phyloP scores from a whole-genome alignment of 2,888 invertebrate species.

The Mamestra brassicae region DNA sequence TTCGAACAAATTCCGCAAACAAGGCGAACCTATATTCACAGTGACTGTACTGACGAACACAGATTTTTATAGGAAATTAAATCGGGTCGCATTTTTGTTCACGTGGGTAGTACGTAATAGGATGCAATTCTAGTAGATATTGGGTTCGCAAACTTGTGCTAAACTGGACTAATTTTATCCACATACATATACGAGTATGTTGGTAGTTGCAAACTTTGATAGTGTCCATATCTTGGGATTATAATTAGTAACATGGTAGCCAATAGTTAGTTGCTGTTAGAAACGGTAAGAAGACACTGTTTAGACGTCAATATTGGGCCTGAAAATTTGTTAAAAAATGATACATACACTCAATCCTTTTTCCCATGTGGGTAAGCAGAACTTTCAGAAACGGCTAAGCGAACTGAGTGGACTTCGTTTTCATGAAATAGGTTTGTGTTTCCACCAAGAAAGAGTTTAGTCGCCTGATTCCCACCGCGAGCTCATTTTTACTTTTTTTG shows the following conservation, averaged over 20 bases:
- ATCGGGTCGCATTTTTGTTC: slow-evolving; percentile 25
- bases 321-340: not conserved
- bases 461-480: too few species aligned
- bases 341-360: not conserved
- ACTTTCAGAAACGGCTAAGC: too few species aligned
- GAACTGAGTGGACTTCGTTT: too few species aligned
- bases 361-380: too few species aligned
- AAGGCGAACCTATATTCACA: not conserved
- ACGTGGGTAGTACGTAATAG: slow-evolving; percentile 32
- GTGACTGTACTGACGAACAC: slow-evolving; percentile 35
- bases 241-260: slow-evolving; percentile 8
- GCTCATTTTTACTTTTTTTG: too few species aligned
- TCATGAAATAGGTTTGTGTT: too few species aligned
- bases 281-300: not conserved
- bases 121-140: slow-evolving; percentile 11
- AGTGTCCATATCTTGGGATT: slow-evolving; percentile 23
- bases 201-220: slow-evolving; percentile 26
- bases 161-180: slow-evolving; percentile 9
- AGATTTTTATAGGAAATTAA: slow-evolving; percentile 53
- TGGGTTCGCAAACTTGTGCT: slow-evolving; percentile 15
- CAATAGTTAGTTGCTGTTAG: slow-evolving; percentile 3
- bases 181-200: not conserved
- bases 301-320: not conserved
- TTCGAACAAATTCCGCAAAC: too few species aligned
- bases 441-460: too few species aligned